Percentiles rank a stretch among this genome's conserved stretches.
phyloP scores from a whole-genome alignment of 2,797 vertebrate species.

The Epinephelus awoara region DNA sequence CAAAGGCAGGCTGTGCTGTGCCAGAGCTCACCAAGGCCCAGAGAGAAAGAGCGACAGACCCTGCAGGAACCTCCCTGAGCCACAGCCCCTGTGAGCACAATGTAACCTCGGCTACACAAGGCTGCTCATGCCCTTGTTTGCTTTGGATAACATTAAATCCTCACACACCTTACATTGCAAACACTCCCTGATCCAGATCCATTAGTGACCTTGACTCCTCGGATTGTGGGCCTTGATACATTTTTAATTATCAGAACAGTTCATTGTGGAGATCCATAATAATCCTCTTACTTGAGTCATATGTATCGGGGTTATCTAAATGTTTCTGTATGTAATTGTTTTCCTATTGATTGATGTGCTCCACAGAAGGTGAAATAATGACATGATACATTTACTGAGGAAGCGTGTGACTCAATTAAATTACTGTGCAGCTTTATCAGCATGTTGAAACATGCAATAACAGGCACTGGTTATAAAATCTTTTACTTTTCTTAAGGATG shows the following conservation, averaged over 20 bases:
- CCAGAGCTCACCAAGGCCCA: slow-evolving; percentile 28
- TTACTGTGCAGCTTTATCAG: slow-evolving; percentile 13
- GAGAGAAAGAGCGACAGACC: slow-evolving; percentile 2
- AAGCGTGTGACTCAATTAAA: slow-evolving; percentile 28
- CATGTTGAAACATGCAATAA: slow-evolving; percentile 59
- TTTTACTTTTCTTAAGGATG: neutral
- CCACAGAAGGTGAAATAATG: neutral
- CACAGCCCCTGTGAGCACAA: slow-evolving; percentile 34
- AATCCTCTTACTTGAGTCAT: too few species aligned
- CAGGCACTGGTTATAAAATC: neutral
- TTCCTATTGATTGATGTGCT: neutral
- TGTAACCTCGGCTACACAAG: slow-evolving; percentile 33
- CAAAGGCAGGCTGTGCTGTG: slow-evolving; percentile 5
- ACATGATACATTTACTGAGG: neutral
- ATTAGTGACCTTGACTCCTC: slow-evolving; percentile 4
- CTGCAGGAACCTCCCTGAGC: slow-evolving; percentile 31
- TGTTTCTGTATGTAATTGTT: neutral
- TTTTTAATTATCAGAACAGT: neutral
- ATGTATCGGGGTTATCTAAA: neutral
- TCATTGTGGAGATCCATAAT: neutral
- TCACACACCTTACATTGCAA: slow-evolving; percentile 54
- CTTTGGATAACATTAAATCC: slow-evolving; percentile 56
- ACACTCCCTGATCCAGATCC: slow-evolving; percentile 14
- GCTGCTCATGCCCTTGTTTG: slow-evolving; percentile 63
- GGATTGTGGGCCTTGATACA: neutral